A percentile compares a stretch with the other conserved stretches of the same genome.
Evolutionary conservation across 1,140 invertebrate genomes (phyloP).

Genomic region (Leptonema lineaticorne): DNA sequence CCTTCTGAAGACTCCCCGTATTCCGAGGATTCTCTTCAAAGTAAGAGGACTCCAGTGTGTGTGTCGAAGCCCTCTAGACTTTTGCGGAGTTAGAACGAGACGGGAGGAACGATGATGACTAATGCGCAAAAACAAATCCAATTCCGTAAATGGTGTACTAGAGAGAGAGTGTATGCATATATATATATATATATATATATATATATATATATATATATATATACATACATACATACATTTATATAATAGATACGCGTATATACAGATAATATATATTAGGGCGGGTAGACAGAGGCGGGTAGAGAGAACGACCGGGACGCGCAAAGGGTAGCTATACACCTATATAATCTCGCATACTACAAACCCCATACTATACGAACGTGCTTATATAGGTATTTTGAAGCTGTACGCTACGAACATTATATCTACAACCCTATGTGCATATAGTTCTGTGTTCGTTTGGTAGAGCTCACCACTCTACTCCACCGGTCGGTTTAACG

Average conservation of each 20-base stretch:
- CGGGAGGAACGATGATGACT: conserved; percentile 41
- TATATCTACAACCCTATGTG: not conserved
- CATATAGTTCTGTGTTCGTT: conserved; percentile 18
- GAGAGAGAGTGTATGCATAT: conserved; percentile 6
- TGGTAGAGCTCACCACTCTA: not conserved
- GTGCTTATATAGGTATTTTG: not conserved
- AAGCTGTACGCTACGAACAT: not conserved
- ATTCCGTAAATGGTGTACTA: conserved; percentile 41
- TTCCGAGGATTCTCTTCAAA: conserved; percentile 4
- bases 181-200: conserved; percentile 1
- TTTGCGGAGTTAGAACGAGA: conserved; percentile 5
- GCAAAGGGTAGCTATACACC: conserved; percentile 1
- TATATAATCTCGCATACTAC: conserved; percentile 33
- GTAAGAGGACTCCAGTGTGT: conserved; percentile 6
- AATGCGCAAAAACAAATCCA: conserved; percentile 43
- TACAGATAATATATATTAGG: conserved; percentile 5
- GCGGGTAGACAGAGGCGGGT: not conserved
- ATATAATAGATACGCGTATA: no score
- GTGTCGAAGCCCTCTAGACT: not conserved
- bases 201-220: no score
- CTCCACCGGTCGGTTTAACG: conserved; percentile 3
- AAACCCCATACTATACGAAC: not conserved
- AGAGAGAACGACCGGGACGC: not conserved
- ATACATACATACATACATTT: no score
- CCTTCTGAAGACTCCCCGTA: not conserved